Evolutionary conservation across 2,888 invertebrate genomes (phyloP), one percentile per base, ranked within the genome.

Genomic region (Clistopyga incitator): DNA sequence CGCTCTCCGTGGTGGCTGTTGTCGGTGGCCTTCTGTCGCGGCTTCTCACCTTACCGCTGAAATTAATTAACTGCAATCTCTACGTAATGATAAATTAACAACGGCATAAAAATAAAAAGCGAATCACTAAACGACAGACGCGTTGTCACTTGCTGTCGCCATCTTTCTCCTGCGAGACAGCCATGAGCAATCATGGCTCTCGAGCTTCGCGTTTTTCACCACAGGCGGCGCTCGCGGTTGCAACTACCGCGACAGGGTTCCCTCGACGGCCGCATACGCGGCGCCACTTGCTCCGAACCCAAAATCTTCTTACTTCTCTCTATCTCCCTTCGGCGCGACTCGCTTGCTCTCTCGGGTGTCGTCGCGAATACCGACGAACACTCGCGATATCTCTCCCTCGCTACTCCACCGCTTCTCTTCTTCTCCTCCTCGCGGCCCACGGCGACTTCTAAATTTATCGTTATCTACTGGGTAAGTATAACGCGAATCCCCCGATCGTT

Each of bases 71-170:
- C 61, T 78, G n/a, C 77, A 80, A 77, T 80, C 68, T 84, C 83
- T 81, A 67, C 76, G 59, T 59, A 81, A 81, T 68, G 34, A 84
- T 20, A 59, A 70, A 70, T 29, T 72, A 82, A 83, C 72, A 84
- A 79, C 80, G 68, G 72, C 78, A 84, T 82, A 38, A 86, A 90
- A 91, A 91, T 86, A 84, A 87, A 89, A 88, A 90, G 84, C 84
- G 86, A 86, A 86, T 87, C 89, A 90, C 88, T 89, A 80, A 82
- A 84, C 88, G 86, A 87, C 87, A 88, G 90, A 90, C 91, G 91
- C 92, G 90, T 91, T 92, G 90, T 92, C 90, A 92, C 90, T 92
- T 89, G 89, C 88, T 89, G 89, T 85, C 90, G 92, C 91, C 92
- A 92, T 92, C 88, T 89, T 91, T 90, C 82, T 86, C 50, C 65